Conservation (phyloP, 2,797 vertebrate species). For the Eleutherodactylus coqui region DNA sequence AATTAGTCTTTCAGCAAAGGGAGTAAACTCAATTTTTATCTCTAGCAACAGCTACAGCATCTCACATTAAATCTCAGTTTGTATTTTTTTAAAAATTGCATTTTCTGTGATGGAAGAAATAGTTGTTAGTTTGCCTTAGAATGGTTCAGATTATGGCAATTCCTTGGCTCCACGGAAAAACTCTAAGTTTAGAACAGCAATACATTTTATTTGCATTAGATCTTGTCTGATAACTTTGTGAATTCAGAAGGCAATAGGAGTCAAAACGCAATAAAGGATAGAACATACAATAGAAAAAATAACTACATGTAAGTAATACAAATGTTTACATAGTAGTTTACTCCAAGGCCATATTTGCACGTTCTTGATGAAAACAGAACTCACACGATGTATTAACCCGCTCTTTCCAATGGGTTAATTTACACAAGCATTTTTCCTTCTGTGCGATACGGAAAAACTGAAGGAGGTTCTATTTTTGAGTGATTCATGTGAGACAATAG, state of each 20-base stretch:
- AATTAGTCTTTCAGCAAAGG: constrained; percentile 97
- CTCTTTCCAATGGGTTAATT: no score
- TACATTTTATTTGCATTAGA: background rate
- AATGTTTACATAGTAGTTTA: no score
- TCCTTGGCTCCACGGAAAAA: background rate
- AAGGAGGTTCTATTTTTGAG: no score
- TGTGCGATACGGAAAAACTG: no score
- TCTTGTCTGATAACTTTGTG: background rate
- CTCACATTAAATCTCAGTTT: constrained; percentile 6
- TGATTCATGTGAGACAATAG: no score
- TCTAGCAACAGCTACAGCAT: constrained; percentile 83
- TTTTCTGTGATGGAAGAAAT: background rate
- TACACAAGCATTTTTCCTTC: no score
- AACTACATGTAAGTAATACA: no score
- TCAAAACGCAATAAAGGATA: background rate
- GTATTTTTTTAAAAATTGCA: constrained; percentile 1
- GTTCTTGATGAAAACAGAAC: no score
- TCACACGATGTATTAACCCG: no score
- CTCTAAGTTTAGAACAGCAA: background rate
- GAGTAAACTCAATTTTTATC: constrained; percentile 99
- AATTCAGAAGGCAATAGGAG: background rate
- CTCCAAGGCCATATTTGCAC: no score
- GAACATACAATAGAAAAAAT: no score
- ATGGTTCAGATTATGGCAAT: background rate
- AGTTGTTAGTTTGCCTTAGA: background rate